These are phyloP conservation scores for Caenorhabditis japonica DNA, from an alignment of 2,888 invertebrate species.

Conservation along the genomic window DNA sequence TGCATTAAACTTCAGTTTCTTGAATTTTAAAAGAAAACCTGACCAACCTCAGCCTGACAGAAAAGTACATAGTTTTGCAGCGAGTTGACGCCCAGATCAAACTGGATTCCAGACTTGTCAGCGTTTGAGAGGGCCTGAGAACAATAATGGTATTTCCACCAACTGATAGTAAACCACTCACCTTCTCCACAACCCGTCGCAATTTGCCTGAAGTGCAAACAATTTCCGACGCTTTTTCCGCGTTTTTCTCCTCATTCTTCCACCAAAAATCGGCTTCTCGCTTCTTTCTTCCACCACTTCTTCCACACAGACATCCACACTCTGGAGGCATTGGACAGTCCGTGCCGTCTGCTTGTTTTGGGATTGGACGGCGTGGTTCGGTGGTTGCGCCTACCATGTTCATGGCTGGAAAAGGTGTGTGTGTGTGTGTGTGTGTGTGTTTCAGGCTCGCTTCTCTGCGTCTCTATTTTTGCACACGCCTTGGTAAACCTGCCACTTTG, in stretches of 20 bases:
- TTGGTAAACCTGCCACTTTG: no score
- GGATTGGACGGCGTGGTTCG: conserved; percentile 27
- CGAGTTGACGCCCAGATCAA: conserved; percentile 28
- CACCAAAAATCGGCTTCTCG: no score
- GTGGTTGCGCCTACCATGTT: conserved; percentile 30
- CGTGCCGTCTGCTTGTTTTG: conserved; percentile 42
- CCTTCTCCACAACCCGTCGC: conserved; percentile 32
- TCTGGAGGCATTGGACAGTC: conserved; percentile 46
- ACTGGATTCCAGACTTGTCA: conserved; percentile 8
- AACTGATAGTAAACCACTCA: neutral
- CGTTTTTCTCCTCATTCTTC: no score
- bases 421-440: no score
- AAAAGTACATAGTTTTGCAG: conserved; percentile 38
- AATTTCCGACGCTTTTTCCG: conserved; percentile 25
- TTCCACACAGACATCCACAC: conserved; percentile 43
- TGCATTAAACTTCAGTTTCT: no score
- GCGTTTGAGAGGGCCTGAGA: conserved; percentile 22
- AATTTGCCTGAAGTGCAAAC: conserved; percentile 34
- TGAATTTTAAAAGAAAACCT: no score
- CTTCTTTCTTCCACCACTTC: conserved; percentile 33
- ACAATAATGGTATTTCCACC: neutral
- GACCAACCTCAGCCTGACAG: conserved; percentile 28
- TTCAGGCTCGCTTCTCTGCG: no score
- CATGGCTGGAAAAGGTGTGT: conserved; percentile 17
- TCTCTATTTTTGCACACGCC: no score